Evolutionary conservation across 2,113 vertebrate species (phyloP).

Genomic region (Raphicerus campestris): DNA sequence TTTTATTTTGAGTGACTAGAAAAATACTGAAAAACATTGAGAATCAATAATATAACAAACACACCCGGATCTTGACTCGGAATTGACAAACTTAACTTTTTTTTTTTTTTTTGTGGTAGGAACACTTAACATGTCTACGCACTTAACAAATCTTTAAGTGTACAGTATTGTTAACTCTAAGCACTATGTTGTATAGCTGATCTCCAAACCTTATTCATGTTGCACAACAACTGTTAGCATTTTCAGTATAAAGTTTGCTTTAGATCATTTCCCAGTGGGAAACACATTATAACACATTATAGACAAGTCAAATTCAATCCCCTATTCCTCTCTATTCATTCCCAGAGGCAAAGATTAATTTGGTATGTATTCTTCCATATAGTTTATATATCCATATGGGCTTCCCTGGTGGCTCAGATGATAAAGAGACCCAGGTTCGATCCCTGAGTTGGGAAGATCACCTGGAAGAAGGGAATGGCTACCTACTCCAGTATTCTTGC

Average conservation of each 20-base stretch:
- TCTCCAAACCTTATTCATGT: background rate
- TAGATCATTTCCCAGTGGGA: background rate
- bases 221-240: background rate
- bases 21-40: background rate
- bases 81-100: background rate
- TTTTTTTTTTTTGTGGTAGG: background rate
- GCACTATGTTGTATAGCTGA: background rate
- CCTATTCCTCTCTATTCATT: background rate
- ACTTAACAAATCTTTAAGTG: background rate
- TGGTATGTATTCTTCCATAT: background rate
- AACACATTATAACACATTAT: background rate
- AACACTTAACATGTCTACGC: background rate
- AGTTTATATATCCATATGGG: background rate
- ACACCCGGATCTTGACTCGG: conserved; percentile 17
- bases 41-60: background rate
- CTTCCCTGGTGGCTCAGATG: background rate
- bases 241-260: conserved; percentile 34
- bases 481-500: background rate
- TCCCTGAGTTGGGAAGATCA: background rate
- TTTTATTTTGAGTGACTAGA: conserved; percentile 36
- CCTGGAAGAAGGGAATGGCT: background rate
- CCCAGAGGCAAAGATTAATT: conserved; percentile 39
- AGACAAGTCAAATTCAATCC: conserved; percentile 18
- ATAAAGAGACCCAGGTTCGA: background rate
- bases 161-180: conserved; percentile 12